Evolutionary conservation across 2,888 invertebrate species (phyloP).

Genomic region (Chalcis sispes): DNA sequence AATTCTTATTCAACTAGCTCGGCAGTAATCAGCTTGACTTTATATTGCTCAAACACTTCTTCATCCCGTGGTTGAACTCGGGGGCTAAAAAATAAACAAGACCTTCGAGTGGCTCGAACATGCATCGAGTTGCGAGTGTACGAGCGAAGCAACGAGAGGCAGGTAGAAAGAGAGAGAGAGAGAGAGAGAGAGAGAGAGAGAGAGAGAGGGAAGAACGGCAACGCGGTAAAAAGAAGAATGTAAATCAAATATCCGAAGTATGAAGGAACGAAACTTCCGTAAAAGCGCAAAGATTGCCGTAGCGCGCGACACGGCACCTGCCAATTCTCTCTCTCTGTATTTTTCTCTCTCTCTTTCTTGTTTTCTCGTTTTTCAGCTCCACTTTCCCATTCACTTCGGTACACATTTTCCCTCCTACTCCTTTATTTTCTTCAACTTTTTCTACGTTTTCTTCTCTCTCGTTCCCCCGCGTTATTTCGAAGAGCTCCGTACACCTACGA

Average conservation of each 20-base stretch:
- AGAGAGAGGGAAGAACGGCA: neutral
- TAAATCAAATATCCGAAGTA: constrained; percentile 50
- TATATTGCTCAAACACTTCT: constrained; percentile 1
- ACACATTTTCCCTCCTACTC: neutral
- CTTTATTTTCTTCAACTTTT: no score
- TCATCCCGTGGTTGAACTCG: neutral
- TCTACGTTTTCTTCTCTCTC: neutral
- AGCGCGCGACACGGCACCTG: no score
- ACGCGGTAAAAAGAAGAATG: constrained; percentile 23
- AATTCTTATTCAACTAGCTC: constrained; percentile 1
- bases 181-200: no score
- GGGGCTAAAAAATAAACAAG: neutral
- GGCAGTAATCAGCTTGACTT: constrained; percentile 24
- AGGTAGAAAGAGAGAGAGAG: no score
- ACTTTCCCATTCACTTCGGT: neutral
- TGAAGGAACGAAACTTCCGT: constrained; percentile 43
- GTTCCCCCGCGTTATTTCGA: neutral
- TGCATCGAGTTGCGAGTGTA: neutral
- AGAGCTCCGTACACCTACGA: neutral
- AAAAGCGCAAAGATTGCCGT: constrained; percentile 45
- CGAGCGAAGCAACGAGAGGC: no score
- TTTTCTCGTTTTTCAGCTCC: neutral
- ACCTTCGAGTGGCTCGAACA: neutral
- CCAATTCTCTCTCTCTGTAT: no score
- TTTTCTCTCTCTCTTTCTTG: neutral